A percentile compares a stretch with the other conserved stretches of the same genome.
phyloP scores from a whole-genome alignment of 2,888 invertebrate genomes.

The Andrena flavipes region DNA sequence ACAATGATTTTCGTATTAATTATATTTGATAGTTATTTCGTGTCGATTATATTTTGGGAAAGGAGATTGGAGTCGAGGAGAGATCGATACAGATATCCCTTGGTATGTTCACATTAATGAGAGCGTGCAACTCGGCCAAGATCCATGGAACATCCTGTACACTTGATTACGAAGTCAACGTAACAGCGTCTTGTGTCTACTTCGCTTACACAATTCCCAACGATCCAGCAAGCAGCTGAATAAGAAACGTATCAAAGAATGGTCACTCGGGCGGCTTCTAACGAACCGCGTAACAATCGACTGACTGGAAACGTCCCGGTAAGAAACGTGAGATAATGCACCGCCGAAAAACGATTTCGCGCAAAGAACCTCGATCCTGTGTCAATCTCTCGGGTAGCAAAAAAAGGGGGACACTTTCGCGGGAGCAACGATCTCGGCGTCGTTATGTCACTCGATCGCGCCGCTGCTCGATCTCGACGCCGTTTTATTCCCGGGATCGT shows the following conservation, averaged over 20 bases:
- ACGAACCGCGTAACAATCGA: slow-evolving; percentile 46
- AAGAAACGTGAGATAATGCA: slow-evolving; percentile 58
- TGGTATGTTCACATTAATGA: not conserved
- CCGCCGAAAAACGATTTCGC: slow-evolving; percentile 23
- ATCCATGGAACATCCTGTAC: not conserved
- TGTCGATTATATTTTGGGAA: not conserved
- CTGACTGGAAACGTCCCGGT: slow-evolving; percentile 50
- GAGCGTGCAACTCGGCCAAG: not conserved
- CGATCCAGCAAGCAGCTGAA: slow-evolving; percentile 11
- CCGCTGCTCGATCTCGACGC: slow-evolving; percentile 25
- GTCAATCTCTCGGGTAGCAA: slow-evolving; percentile 18
- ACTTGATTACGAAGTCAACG: not conserved
- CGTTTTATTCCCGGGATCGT: slow-evolving; percentile 41
- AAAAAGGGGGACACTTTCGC: slow-evolving; percentile 49
- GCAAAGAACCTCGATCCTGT: slow-evolving; percentile 43
- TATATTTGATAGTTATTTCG: too few species aligned
- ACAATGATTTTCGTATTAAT: too few species aligned
- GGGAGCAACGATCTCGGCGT: slow-evolving; percentile 32
- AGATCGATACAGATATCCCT: not conserved
- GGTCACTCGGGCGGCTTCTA: slow-evolving; percentile 13
- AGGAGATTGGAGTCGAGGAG: not conserved
- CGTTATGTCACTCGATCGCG: slow-evolving; percentile 60
- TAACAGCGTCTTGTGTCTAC: slow-evolving; percentile 8
- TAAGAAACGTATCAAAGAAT: slow-evolving; percentile 38
- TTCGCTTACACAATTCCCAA: slow-evolving; percentile 33